These are phyloP conservation scores for Uromys caudimaculatus DNA, from an alignment of 2,797 vertebrate species.

Conservation along the genomic window DNA sequence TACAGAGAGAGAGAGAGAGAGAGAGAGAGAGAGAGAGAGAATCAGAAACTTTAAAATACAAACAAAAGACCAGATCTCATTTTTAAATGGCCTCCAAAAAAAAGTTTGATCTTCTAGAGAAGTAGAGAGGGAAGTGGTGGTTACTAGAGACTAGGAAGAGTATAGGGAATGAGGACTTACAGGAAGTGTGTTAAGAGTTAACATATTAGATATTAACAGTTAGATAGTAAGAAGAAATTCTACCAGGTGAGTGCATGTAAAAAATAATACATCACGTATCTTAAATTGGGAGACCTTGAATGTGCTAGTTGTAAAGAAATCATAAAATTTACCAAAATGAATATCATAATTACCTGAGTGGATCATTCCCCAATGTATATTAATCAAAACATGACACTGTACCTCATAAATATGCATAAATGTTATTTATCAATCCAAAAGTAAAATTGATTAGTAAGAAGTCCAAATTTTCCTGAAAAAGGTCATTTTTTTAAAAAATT, in stretches of 20 bases:
- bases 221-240: neutral
- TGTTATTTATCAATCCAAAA: neutral
- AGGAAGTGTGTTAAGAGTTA: neutral
- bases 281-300: neutral
- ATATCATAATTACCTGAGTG: neutral
- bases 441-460: neutral
- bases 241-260: neutral
- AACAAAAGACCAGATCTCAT: neutral
- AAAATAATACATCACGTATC: neutral
- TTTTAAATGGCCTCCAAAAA: neutral
- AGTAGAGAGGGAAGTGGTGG: too few relatives aligned
- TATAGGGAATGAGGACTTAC: accelerated
- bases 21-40: too few relatives aligned
- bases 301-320: neutral
- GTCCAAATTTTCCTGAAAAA: neutral
- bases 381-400: neutral
- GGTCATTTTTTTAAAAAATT: neutral
- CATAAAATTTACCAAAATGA: neutral
- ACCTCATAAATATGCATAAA: neutral
- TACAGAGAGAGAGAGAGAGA: neutral
- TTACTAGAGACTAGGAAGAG: neutral
- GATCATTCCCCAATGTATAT: neutral
- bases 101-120: neutral
- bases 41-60: neutral
- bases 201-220: neutral